Percentiles rank a stretch among this genome's conserved stretches.
These are phyloP conservation scores for Dipodomys stephensi DNA, from an alignment of 2,113 vertebrate genomes.

Conservation along the genomic window DNA sequence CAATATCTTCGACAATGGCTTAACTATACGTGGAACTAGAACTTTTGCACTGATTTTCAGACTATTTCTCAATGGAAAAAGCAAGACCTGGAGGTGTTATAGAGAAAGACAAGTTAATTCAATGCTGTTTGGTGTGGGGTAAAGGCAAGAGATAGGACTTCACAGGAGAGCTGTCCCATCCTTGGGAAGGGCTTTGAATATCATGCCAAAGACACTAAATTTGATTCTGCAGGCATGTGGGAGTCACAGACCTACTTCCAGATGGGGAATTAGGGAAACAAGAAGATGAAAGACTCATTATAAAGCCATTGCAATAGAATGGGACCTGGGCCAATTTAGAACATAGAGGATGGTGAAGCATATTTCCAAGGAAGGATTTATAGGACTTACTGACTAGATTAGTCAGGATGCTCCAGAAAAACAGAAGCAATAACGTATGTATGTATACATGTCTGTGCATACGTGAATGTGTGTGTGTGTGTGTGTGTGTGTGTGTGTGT, in stretches of 20 bases:
- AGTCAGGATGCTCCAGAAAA: neutral
- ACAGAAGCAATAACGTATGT: neutral
- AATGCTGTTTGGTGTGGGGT: neutral
- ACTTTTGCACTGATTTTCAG: neutral
- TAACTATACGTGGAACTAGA: neutral
- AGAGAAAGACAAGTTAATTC: neutral
- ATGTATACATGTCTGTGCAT: neutral
- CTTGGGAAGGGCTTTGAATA: neutral
- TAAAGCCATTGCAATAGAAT: neutral
- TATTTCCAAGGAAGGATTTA: slow-evolving; percentile 48
- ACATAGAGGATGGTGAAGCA: neutral
- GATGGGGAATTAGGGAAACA: slow-evolving; percentile 43
- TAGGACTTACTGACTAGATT: slow-evolving; percentile 3
- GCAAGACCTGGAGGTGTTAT: neutral
- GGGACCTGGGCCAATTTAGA: neutral
- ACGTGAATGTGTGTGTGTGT: too few species aligned
- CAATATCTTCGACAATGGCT: neutral
- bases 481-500: neutral
- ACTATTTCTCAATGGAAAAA: neutral
- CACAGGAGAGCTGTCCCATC: neutral
- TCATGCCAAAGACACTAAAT: neutral
- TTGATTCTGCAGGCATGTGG: slow-evolving; percentile 37
- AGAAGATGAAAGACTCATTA: slow-evolving; percentile 50
- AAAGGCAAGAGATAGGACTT: neutral
- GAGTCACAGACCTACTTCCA: slow-evolving; percentile 26